Base-by-base conservation (phyloP, 2,797 vertebrate species). In the Poecilia picta region DNA sequence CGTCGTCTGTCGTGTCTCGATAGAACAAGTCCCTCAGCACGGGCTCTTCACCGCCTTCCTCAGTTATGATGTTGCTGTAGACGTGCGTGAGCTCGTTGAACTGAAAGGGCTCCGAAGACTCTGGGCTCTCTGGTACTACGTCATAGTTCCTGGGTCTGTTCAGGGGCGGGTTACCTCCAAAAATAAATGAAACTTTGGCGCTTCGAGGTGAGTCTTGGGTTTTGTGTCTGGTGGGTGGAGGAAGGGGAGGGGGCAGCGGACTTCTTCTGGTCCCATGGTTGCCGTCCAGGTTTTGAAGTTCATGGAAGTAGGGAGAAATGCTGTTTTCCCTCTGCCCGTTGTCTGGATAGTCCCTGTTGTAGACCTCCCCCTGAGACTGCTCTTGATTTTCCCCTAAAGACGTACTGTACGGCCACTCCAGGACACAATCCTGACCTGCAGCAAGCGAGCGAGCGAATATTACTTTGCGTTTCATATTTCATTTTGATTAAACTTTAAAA, bases 111-210 rank as follows among this genome's bases (percentile, higher is more conserved):
- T 98, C 96, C 1, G 97, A 90, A 62, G 95, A 89, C 87, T 98
- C 98, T 0, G 97, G 97, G 87, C 96, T 97, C 92, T 98, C 97
- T 89, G 97, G 87, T 78, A 99, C 95, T 79, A 96, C 95, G 73
- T 98, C 97, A 74, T 98, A 99, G 79, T 95, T 96, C 84, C 96
- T 97, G 0, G 97, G 92, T 84, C 92, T 88, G 87, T 97, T 97
- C 89, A 98, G 90, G 51, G 93, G 94, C 46, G 97, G 97, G 86
- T 98, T 96, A 75, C 97, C 97, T 80, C 97, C 97, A 85, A 99
- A 99, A 89, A 99, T 99, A 91, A 99, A 99, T 64, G 98, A 99
- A 89, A 99, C 98, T 95, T 99, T 99, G 87, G 98, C 97, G 90
- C 96, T 98, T 91, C 97, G 94, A 6, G 97, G 97, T 70, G 97